phyloP scores from a whole-genome alignment of 1,140 invertebrate species.

The Paralvinella palmiformis region DNA sequence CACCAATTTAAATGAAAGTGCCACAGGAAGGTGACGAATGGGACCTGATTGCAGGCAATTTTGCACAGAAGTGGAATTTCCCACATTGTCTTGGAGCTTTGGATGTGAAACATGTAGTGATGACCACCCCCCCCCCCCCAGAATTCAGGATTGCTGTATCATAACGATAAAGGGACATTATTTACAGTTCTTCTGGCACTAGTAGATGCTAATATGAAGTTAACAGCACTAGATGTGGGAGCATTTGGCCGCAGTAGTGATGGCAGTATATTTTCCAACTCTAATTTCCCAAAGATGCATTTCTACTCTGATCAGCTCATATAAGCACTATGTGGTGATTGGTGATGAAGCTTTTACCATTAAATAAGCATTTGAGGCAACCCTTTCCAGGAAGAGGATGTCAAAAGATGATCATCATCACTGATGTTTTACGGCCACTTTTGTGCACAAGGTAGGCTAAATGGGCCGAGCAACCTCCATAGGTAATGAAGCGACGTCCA shows the following conservation, averaged over 20 bases:
- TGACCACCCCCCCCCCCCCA: conserved; percentile 3
- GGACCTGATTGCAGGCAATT: conserved; percentile 7
- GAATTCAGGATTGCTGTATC: conserved; percentile 13
- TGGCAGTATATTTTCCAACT: conserved; percentile 10
- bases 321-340: conserved; percentile 12
- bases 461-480: no score
- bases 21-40: not conserved
- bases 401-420: no score
- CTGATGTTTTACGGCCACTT: no score
- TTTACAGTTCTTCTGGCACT: conserved; percentile 15
- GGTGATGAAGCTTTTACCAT: conserved; percentile 19
- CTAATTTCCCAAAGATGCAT: conserved; percentile 4
- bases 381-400: conserved; percentile 30
- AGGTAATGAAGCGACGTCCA: no score
- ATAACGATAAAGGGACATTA: conserved; percentile 12
- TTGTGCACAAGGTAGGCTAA: no score
- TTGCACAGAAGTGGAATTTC: conserved; percentile 10
- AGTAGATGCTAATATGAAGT: conserved; percentile 17
- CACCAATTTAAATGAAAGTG: no score
- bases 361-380: conserved; percentile 18
- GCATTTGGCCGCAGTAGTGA: conserved; percentile 12
- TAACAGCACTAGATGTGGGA: conserved; percentile 20
- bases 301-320: conserved; percentile 6
- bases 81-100: conserved; percentile 13
- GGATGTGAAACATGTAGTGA: conserved; percentile 11